phyloP scores from a whole-genome alignment of 1,140 invertebrate genomes.

The Orius laevigatus region DNA sequence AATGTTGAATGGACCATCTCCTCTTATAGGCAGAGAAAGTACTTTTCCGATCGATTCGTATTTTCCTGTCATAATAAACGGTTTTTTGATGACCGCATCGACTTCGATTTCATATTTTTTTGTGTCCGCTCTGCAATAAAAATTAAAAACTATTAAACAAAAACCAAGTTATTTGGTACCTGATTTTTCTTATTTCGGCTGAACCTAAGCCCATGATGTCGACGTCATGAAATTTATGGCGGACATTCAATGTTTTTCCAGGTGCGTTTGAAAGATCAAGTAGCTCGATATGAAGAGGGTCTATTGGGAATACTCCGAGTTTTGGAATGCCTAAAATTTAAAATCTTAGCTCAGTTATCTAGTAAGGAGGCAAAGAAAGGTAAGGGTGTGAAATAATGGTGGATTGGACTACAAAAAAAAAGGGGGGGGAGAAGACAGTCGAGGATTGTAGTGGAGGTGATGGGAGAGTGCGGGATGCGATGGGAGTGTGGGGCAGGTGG shows the following conservation, averaged over 20 bases:
- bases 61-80: neutral
- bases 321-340: constrained; percentile 2
- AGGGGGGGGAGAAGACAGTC: no score
- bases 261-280: constrained; percentile 5
- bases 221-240: constrained; percentile 5
- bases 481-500: no score
- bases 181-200: neutral
- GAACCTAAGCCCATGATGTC: constrained; percentile 1
- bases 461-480: no score
- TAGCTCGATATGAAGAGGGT: constrained; percentile 1
- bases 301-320: constrained; percentile 4
- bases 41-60: constrained; percentile 4
- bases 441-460: no score
- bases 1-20: constrained; percentile 2
- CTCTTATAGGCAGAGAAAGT: constrained; percentile 3
- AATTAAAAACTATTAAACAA: neutral
- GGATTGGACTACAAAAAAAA: no score
- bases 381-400: no score
- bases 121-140: neutral
- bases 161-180: no score
- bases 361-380: no score
- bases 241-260: constrained; percentile 1
- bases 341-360: no score
- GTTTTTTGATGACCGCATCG: neutral
- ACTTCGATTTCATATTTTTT: neutral